Percentiles rank a stretch among this genome's conserved stretches.
phyloP scores from a whole-genome alignment of 2,888 invertebrate species.

The Tenthredo notha region DNA sequence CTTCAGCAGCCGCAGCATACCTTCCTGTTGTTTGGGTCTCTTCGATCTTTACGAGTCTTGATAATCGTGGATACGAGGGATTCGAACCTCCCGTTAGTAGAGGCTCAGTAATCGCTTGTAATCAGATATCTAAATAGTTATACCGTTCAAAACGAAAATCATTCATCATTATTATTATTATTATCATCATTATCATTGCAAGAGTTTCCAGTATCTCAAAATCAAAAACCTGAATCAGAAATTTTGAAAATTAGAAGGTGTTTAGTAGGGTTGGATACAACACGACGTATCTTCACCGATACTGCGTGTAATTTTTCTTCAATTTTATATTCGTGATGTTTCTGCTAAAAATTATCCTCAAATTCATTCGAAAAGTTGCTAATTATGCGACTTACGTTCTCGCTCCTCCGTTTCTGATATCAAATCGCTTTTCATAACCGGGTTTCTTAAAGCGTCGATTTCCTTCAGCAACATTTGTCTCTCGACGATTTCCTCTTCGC shows the following conservation, averaged over 20 bases:
- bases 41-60: conserved; percentile 82
- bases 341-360: not conserved
- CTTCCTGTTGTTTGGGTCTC: conserved; percentile 84
- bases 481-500: conserved; percentile 77
- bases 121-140: conserved; percentile 54
- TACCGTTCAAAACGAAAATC: not conserved
- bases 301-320: not conserved
- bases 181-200: not conserved
- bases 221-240: not conserved
- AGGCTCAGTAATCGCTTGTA: conserved; percentile 62
- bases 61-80: conserved; percentile 81
- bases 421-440: conserved; percentile 14
- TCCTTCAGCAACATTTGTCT: conserved; percentile 77
- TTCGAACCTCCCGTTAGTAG: conserved; percentile 80
- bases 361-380: not conserved
- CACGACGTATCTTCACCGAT: not conserved
- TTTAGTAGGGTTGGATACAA: not conserved
- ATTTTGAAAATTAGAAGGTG: not conserved
- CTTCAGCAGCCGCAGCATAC: conserved; percentile 84
- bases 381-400: conserved; percentile 45
- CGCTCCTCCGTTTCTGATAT: conserved; percentile 68
- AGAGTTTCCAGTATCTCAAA: not conserved
- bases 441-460: conserved; percentile 73
- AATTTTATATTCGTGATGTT: not conserved
- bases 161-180: not conserved